Conservation (phyloP, 37 sponge, comb jelly and placozoan species). For the Spongia lamella region DNA sequence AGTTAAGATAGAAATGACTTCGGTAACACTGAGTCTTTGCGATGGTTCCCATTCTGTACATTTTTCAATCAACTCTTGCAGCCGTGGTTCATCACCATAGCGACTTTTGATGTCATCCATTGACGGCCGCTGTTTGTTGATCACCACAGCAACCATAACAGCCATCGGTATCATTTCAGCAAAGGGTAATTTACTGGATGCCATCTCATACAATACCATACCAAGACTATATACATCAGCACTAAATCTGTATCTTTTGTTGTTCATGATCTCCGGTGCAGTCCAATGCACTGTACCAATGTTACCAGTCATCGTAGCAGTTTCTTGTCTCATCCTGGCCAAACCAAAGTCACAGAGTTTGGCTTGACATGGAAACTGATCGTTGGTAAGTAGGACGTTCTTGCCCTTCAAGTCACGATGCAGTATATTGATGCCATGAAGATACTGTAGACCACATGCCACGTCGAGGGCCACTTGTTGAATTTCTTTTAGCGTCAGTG, state of each 20-base stretch:
- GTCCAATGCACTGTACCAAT: slow-evolving; percentile 92
- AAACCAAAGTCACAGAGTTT: slow-evolving; percentile 94
- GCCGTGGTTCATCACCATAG: neutral
- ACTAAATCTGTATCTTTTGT: slow-evolving; percentile 67
- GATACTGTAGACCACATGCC: slow-evolving; percentile 75
- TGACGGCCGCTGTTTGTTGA: slow-evolving; percentile 59
- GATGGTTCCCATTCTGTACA: slow-evolving; percentile 54
- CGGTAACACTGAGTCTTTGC: slow-evolving; percentile 30
- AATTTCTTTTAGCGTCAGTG: slow-evolving; percentile 18
- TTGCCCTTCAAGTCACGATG: slow-evolving; percentile 70
- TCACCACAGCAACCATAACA: slow-evolving; percentile 79
- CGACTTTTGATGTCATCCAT: slow-evolving; percentile 14
- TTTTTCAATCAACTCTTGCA: neutral
- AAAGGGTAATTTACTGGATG: slow-evolving; percentile 61
- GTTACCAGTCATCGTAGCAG: slow-evolving; percentile 89
- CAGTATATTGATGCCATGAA: slow-evolving; percentile 83
- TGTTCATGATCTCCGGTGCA: slow-evolving; percentile 83
- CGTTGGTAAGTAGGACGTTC: slow-evolving; percentile 48
- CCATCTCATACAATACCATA: slow-evolving; percentile 86
- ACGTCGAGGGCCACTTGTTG: slow-evolving; percentile 43
- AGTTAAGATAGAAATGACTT: slow-evolving; percentile 19
- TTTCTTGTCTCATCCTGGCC: slow-evolving; percentile 76
- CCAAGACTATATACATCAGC: slow-evolving; percentile 89
- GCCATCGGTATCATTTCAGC: slow-evolving; percentile 68
- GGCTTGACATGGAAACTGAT: slow-evolving; percentile 62